Percentiles rank a stretch among this genome's conserved stretches.
Evolutionary conservation across 2,113 vertebrate species (phyloP).

Genomic region (Tursiops truncatus): DNA sequence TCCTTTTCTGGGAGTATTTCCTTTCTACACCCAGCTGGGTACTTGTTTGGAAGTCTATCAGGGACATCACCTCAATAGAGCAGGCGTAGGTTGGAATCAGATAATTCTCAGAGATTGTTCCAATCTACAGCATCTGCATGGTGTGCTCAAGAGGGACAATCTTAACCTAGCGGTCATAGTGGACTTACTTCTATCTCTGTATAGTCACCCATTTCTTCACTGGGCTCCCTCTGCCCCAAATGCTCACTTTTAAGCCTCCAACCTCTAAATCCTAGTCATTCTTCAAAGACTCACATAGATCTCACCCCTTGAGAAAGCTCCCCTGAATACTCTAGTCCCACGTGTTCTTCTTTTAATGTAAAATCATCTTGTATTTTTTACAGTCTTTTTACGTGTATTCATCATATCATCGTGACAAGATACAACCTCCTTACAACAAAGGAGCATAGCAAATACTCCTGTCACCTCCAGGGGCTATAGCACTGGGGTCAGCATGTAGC

Average conservation of each 20-base stretch:
- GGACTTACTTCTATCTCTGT: neutral
- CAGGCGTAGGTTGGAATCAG: neutral
- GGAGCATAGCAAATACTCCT: neutral
- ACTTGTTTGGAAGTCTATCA: neutral
- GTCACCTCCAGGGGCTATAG: neutral
- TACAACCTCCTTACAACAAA: neutral
- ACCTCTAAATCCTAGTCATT: neutral
- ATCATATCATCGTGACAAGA: neutral
- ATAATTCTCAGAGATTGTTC: neutral
- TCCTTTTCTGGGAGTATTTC: neutral
- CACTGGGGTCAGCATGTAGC: neutral
- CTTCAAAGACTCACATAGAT: neutral
- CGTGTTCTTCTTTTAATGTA: neutral
- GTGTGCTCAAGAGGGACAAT: neutral
- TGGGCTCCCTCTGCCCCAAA: neutral
- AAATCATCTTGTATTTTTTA: neutral
- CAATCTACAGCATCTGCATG: rapidly evolving
- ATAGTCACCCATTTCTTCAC: neutral
- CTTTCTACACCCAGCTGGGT: neutral
- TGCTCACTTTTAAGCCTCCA: neutral
- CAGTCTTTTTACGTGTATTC: neutral
- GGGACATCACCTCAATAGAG: neutral
- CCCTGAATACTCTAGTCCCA: neutral
- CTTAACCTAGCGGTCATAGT: neutral
- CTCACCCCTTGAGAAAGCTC: neutral